phyloP scores from a whole-genome alignment of 1,140 invertebrate genomes.

The Wiebesia pumilae region DNA sequence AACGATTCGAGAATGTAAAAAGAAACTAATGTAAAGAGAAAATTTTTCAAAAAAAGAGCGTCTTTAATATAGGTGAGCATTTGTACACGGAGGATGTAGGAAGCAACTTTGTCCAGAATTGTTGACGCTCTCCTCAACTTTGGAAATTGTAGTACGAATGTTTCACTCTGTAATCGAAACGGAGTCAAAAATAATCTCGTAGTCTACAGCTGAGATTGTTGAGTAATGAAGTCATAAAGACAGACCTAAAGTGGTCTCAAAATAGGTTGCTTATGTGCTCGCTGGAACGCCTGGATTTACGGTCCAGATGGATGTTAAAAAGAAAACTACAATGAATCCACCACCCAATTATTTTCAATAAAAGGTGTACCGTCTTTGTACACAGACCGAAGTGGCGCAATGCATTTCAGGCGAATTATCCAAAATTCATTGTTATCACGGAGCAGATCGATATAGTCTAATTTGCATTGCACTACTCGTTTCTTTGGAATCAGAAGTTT shows the following conservation, averaged over 20 bases:
- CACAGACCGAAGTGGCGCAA: too few relatives aligned
- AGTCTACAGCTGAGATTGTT: background rate
- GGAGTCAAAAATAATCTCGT: background rate
- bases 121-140: background rate
- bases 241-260: background rate
- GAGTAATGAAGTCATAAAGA: background rate
- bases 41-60: too few relatives aligned
- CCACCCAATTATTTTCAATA: background rate
- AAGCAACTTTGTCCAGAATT: background rate
- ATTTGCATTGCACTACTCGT: too few relatives aligned
- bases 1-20: too few relatives aligned
- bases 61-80: too few relatives aligned
- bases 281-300: background rate
- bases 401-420: too few relatives aligned
- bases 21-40: too few relatives aligned
- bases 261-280: background rate
- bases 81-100: too few relatives aligned
- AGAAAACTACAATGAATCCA: background rate
- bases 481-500: too few relatives aligned
- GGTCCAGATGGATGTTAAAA: background rate
- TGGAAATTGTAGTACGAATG: background rate
- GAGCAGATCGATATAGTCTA: too few relatives aligned
- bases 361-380: background rate
- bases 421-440: too few relatives aligned
- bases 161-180: background rate